These are phyloP conservation scores for Leuciscus waleckii DNA, from an alignment of 2,797 vertebrate species.

Conservation along the genomic window DNA sequence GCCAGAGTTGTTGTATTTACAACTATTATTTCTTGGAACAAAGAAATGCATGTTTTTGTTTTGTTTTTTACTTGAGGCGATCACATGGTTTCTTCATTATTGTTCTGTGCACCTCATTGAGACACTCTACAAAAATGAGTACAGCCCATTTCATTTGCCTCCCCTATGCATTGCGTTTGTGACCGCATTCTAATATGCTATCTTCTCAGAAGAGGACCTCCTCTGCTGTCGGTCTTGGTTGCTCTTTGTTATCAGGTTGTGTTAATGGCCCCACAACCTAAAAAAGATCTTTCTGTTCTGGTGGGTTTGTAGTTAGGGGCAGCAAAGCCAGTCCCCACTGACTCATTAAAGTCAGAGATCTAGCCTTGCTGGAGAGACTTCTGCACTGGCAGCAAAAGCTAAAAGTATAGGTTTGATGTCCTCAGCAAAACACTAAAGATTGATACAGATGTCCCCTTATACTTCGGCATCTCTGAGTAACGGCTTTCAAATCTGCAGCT, in stretches of 20 bases:
- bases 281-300: slow-evolving; percentile 67
- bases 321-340: slow-evolving; percentile 70
- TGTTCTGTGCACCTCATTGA: background rate
- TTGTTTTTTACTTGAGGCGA: slow-evolving; percentile 27
- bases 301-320: slow-evolving; percentile 69
- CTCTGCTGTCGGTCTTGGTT: slow-evolving; percentile 46
- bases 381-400: slow-evolving; percentile 66
- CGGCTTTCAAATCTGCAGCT: slow-evolving; percentile 10
- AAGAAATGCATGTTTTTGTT: slow-evolving; percentile 2
- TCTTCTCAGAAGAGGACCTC: slow-evolving; percentile 33
- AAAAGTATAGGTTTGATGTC: slow-evolving; percentile 63
- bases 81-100: background rate
- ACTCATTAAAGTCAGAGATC: slow-evolving; percentile 72
- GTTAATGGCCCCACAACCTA: slow-evolving; percentile 66
- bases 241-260: slow-evolving; percentile 69
- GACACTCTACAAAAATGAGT: slow-evolving; percentile 4
- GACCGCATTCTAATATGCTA: background rate
- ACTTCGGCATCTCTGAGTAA: background rate
- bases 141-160: slow-evolving; percentile 3
- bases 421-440: slow-evolving; percentile 63
- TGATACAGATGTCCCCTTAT: slow-evolving; percentile 50
- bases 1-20: background rate
- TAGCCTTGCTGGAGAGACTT: slow-evolving; percentile 64
- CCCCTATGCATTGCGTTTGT: background rate
- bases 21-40: slow-evolving; percentile 4